Percentiles rank a stretch among this genome's conserved stretches.
phyloP scores from a whole-genome alignment of 2,888 invertebrate genomes.

The Lydus trimaculatus region DNA sequence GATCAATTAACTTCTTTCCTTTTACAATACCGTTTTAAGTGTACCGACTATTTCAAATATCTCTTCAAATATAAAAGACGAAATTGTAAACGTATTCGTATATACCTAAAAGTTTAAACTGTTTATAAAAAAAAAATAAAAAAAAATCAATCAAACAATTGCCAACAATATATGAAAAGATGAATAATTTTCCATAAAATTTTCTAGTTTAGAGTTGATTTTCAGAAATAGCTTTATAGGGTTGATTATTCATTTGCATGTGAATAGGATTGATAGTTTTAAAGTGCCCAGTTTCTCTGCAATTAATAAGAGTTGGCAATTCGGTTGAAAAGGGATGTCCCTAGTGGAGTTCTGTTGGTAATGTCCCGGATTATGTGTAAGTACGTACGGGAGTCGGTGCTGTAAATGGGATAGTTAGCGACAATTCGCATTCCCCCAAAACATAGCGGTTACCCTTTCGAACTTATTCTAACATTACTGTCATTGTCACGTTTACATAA shows the following conservation, averaged over 20 bases:
- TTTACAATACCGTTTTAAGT: background rate
- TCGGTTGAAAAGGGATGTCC: slow-evolving; percentile 38
- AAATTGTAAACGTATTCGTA: background rate
- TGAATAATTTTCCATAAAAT: background rate
- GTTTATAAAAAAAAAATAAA: too few species aligned
- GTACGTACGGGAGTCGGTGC: slow-evolving; percentile 51
- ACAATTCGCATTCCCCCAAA: slow-evolving; percentile 61
- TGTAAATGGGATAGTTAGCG: slow-evolving; percentile 60
- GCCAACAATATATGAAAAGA: background rate
- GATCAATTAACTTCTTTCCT: slow-evolving; percentile 49
- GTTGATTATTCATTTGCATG: background rate
- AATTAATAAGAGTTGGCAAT: slow-evolving; percentile 23
- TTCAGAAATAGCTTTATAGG: background rate
- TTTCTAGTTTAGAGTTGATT: background rate
- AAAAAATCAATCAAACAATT: too few species aligned
- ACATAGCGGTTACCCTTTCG: slow-evolving; percentile 59
- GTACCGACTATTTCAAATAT: background rate
- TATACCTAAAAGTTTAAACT: too few species aligned
- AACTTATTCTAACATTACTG: slow-evolving; percentile 57
- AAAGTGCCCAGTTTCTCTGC: slow-evolving; percentile 8
- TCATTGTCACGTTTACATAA: slow-evolving; percentile 60
- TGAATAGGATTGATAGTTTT: slow-evolving; percentile 3
- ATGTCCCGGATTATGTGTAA: slow-evolving; percentile 56
- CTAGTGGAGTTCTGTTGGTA: slow-evolving; percentile 46
- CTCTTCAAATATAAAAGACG: background rate